These are phyloP conservation scores for Leguminivora glycinivorella DNA, from an alignment of 1,140 invertebrate genomes.

Conservation along the genomic window DNA sequence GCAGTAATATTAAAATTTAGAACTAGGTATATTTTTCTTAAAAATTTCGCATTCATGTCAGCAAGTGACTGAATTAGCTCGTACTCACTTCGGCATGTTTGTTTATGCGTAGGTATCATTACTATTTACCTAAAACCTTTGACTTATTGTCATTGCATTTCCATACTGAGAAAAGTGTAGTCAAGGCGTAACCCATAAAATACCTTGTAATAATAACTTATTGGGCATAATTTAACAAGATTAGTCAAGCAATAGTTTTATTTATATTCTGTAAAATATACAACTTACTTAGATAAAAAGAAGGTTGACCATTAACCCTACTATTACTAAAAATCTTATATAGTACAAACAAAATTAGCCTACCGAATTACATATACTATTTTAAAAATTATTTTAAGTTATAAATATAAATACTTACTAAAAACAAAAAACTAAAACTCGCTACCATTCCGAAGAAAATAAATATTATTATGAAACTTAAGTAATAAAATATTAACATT, in stretches of 20 bases:
- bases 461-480: neutral
- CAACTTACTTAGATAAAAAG: constrained; percentile 24
- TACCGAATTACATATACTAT: neutral
- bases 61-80: too few species aligned
- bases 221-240: constrained; percentile 9
- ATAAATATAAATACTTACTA: neutral
- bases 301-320: constrained; percentile 10
- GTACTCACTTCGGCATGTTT: too few species aligned
- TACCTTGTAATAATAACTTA: neutral
- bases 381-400: neutral
- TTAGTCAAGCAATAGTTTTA: constrained; percentile 10
- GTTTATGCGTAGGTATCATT: too few species aligned
- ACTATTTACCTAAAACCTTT: too few species aligned
- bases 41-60: too few species aligned
- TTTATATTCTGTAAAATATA: constrained; percentile 26
- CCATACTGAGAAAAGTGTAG: too few species aligned
- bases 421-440: neutral
- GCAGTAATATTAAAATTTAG: too few species aligned
- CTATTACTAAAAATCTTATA: constrained; percentile 21
- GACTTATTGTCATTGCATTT: too few species aligned
- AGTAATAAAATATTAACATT: neutral
- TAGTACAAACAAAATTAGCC: constrained; percentile 13
- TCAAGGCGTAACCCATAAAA: neutral
- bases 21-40: too few species aligned
- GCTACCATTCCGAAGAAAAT: neutral